These are phyloP conservation scores for Cynopterus sphinx DNA, from an alignment of 2,797 vertebrate genomes.

Conservation along the genomic window DNA sequence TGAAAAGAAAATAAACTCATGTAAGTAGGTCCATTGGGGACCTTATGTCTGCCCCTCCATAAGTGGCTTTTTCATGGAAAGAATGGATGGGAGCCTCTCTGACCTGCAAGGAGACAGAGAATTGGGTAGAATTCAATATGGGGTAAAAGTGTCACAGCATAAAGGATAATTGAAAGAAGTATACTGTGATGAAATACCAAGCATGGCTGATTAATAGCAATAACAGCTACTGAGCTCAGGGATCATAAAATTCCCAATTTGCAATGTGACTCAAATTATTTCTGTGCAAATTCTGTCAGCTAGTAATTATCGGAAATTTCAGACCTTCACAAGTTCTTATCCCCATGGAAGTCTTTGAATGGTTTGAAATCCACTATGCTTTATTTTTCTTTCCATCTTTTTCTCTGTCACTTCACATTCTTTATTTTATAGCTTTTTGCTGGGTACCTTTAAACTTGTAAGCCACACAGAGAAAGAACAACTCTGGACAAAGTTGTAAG, in stretches of 20 bases:
- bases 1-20: constrained; percentile 46
- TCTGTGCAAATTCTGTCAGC: constrained; percentile 23
- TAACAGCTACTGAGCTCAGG: background rate
- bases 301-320: constrained; percentile 12
- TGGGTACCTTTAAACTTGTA: background rate
- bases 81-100: background rate
- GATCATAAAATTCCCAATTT: constrained; percentile 51
- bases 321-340: constrained; percentile 23
- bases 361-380: background rate
- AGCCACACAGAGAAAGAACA: background rate
- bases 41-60: background rate
- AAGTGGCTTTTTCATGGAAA: constrained; percentile 39
- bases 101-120: constrained; percentile 6
- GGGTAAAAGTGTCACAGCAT: background rate
- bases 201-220: constrained; percentile 30
- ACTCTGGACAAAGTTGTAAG: background rate
- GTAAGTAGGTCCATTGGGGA: background rate
- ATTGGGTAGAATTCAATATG: background rate
- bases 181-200: background rate
- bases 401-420: background rate
- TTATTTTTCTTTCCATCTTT: background rate
- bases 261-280: constrained; percentile 35
- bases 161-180: constrained; percentile 37
- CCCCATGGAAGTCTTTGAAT: background rate
- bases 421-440: constrained; percentile 17